Evolutionary conservation across 23 tunicate species (phyloP), one percentile per base, ranked within the genome.

Genomic region (Diplosoma virens): DNA sequence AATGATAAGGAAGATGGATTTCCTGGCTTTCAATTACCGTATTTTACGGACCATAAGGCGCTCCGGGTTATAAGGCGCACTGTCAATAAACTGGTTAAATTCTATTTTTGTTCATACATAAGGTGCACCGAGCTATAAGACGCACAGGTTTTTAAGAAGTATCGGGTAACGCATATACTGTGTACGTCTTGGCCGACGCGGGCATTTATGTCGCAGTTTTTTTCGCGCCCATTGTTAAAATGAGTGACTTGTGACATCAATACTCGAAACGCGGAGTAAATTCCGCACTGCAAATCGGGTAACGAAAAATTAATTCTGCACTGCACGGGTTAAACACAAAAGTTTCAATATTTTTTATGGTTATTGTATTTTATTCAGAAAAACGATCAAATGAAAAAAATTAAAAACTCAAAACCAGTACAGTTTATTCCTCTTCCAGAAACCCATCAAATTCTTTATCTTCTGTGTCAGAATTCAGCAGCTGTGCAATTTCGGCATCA

Each of bases 401-500:
- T 75, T 75, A 64, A 78, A 78, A 78, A 78, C 74, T 65, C 59
- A 65, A 63, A 63, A 65, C 82, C 35, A 65, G 82, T 65, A 64
- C 41, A 66, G 76, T 78, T 65, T 78, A 78, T 64, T 64, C 83
- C 74, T 66, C 74, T 17, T 64, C 83, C 74, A 66, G 83, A 55
- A 59, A 59, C 20, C 78, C 78, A 48, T 72, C 61, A 72, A 72
- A 72, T 48, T 72, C 78, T 72, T 72, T 34, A 72, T 72, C 78
- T 72, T 72, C 61, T 47, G 61, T 72, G 78, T 72, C 80, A 48
- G 80, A 75, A 75, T 75, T 75, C 80, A 75, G 47, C 80, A 75
- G 80, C 58, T 75, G 80, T 75, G 80, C 80, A 68, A 75, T 75
- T 75, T 75, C 67, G 80, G 30, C 80, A 75, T 75, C 80, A 75